Conservation (phyloP, 2,113 vertebrate species). For the Deroptyus accipitrinus region DNA sequence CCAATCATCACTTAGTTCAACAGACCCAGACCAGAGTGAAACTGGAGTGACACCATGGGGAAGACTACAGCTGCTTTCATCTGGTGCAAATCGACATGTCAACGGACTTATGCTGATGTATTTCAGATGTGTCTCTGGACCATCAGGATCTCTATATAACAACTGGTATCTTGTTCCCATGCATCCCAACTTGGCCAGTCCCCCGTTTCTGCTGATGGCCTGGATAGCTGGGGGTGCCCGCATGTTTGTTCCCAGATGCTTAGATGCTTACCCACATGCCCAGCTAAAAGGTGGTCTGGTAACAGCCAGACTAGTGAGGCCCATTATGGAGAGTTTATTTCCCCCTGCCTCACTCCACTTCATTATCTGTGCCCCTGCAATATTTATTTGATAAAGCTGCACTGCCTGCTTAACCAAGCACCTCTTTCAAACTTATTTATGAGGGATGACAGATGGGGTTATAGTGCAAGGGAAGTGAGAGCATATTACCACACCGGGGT, state of each 20-base stretch:
- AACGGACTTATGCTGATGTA: background rate
- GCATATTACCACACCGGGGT: background rate
- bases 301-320: background rate
- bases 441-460: background rate
- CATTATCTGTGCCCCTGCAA: background rate
- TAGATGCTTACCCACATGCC: background rate
- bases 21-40: background rate
- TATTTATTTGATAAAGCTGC: background rate
- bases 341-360: background rate
- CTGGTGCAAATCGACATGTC: background rate
- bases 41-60: background rate
- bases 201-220: background rate
- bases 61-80: background rate
- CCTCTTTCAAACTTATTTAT: background rate
- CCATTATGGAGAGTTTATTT: background rate
- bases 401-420: background rate
- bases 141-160: accelerated
- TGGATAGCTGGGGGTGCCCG: background rate
- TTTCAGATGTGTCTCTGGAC: background rate
- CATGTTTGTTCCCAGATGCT: background rate
- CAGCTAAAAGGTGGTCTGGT: background rate
- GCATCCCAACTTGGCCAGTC: background rate
- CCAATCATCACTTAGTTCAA: accelerated
- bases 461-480: background rate
- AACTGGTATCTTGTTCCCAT: background rate